phyloP scores from a whole-genome alignment of 1,140 invertebrate species.

The Rhynchophorus ferrugineus region DNA sequence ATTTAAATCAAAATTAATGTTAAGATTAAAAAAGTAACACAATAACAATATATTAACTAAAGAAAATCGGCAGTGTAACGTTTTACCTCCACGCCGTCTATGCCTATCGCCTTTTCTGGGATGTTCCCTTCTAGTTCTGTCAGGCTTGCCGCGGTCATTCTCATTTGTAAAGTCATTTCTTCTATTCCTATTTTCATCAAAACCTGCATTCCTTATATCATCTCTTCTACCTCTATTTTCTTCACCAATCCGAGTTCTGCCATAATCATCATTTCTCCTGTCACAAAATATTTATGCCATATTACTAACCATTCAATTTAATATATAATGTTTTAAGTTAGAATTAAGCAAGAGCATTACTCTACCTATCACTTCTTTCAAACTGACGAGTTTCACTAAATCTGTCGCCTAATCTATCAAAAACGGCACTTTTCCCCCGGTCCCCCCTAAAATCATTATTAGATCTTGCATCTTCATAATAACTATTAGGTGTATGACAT shows the following conservation, averaged over 20 bases:
- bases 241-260: no score
- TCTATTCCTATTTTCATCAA: slow-evolving; percentile 11
- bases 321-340: no score
- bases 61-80: no score
- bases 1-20: no score
- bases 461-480: slow-evolving; percentile 12
- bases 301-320: no score
- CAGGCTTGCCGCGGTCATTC: slow-evolving; percentile 8
- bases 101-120: slow-evolving; percentile 7
- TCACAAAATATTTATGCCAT: no score
- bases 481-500: slow-evolving; percentile 23
- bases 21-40: no score
- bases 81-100: neutral
- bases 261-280: slow-evolving; percentile 8
- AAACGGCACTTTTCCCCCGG: slow-evolving; percentile 4
- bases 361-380: slow-evolving; percentile 10
- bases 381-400: slow-evolving; percentile 8
- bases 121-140: slow-evolving; percentile 13
- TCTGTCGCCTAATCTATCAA: slow-evolving; percentile 16
- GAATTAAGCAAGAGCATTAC: slow-evolving; percentile 1
- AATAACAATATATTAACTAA: no score
- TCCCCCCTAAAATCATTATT: slow-evolving; percentile 7
- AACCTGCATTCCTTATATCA: slow-evolving; percentile 15
- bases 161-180: slow-evolving; percentile 10
- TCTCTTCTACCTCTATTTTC: slow-evolving; percentile 18